Percentiles rank a stretch among this genome's conserved stretches.
These are phyloP conservation scores for Esox niger DNA, from an alignment of 2,113 vertebrate species.

Conservation along the genomic window DNA sequence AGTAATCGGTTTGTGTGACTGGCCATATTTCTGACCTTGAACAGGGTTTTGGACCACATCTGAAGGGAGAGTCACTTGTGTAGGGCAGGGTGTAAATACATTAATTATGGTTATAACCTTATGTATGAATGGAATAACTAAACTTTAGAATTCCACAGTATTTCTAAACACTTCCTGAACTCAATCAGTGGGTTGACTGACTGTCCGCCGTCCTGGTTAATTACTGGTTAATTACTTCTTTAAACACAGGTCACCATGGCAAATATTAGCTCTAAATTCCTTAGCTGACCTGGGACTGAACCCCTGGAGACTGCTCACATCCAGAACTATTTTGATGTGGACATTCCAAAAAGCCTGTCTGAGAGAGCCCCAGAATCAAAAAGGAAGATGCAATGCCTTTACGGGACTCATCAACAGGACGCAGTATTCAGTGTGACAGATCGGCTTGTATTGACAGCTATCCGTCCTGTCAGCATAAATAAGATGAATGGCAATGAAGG, in stretches of 20 bases:
- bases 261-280: conserved; percentile 30
- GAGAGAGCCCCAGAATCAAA: too few species aligned
- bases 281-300: conserved; percentile 32
- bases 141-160: conserved; percentile 49
- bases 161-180: conserved; percentile 35
- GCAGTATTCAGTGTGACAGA: conserved; percentile 41
- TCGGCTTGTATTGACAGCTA: conserved; percentile 24
- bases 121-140: conserved; percentile 8
- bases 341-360: not conserved
- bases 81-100: conserved; percentile 21
- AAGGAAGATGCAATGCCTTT: not conserved
- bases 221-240: conserved; percentile 53
- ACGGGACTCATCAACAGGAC: conserved; percentile 42
- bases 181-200: conserved; percentile 36
- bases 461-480: conserved; percentile 59
- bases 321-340: conserved; percentile 15
- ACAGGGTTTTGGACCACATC: too few species aligned
- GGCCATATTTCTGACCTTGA: too few species aligned
- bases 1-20: too few species aligned
- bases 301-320: conserved; percentile 16
- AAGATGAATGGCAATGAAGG: conserved; percentile 61
- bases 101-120: conserved; percentile 26
- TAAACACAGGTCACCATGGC: conserved; percentile 42
- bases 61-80: too few species aligned
- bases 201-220: conserved; percentile 27